Base-by-base conservation (phyloP, 2,113 vertebrate species). In the Leptobrachium leishanense region DNA sequence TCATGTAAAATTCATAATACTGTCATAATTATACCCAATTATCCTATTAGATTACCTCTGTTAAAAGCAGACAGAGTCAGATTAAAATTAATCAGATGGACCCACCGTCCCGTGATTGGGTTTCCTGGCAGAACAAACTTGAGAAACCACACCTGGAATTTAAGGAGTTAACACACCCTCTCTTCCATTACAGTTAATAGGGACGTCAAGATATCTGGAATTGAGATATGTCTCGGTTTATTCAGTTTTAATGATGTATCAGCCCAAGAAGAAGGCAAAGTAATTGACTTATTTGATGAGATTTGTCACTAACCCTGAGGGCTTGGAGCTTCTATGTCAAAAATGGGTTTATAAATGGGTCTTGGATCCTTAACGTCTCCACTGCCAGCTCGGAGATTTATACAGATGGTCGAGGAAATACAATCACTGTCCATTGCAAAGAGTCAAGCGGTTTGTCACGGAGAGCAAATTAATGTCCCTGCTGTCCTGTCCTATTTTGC, bases 241-340 rank as follows among this genome's bases (percentile, higher is more conserved):
- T 79, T 79, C 64, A 20, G 69, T 79, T 79, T 79, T 79, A 79
- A 79, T 79, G 77, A 79, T 79, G 77, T 72, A 73, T 79, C 77
- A 50, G 46, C 44, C 40, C 77, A 79, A 59, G 39, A 63, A 73
- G 73, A 67, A 55, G 70, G 15, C 44, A 73, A 46, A 73, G 77
- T 79, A 79, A 79, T 79, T 79, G 77, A 72, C 63, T 79, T 79
- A 79, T 79, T 79, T 73, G 77, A 79, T 79, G 62, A 79, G 77
- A 79, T 79, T 79, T 79, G 77, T 79, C 77, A 79, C 77, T 79
- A 57, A 79, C 77, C 77, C 77, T 40, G 77, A 79, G 77, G 77
- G 77, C 77, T 55, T 6, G 73, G 77, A 79, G 77, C 62, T 73
- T 72, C 46, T 8, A 66, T 67, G 77, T 79, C 77, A 79, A 79